Base-by-base conservation (phyloP, 1,140 invertebrate species). In the Macrobrachium nipponense region DNA sequence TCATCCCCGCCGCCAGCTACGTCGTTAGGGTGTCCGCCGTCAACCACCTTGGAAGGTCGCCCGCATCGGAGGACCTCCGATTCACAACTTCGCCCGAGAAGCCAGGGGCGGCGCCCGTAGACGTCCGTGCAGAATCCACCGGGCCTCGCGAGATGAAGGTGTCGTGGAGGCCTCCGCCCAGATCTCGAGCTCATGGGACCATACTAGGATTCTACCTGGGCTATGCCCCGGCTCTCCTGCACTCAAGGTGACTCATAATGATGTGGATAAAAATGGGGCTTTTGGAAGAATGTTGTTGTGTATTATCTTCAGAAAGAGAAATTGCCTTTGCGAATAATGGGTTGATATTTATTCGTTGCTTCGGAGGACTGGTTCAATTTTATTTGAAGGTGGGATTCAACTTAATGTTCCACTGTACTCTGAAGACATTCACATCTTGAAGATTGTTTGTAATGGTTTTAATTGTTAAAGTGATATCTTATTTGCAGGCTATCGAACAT, bases 91-190 rank as follows among this genome's bases (percentile, higher is more conserved):
- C 86, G 20, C 80, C 81, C 14, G 88, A 89, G 75, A 91, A 91
- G 90, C 95, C 95, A 0, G 94, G 94, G 11, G 95, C 95, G 20
- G 93, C 95, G 1, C 96, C 96, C 0, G 91, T 94, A 3, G 94
- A 95, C 90, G 92, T 97, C 11, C 92, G 93, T 10, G 95, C 94
- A 1, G 92, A 95, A 85, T 93, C 96, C 1, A 91, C 95, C 2
- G 95, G 95, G 3, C 96, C 96, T 1, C 95, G 94, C 0, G 94
- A 96, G 90, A 91, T 97, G 15, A 91, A 95, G 43, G 93, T 97
- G 6, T 95, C 94, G 5, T 97, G 96, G 96, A 91, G 93, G 81
- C 94, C 95, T 0, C 95, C 95, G 0, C 82, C 94, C 27, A 91
- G 92, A 0, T 95, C 95, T 89, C 89, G 95, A 8, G 91, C 94